phyloP scores from a whole-genome alignment of 1,140 invertebrate genomes.

The Drosophila lacteicornis region DNA sequence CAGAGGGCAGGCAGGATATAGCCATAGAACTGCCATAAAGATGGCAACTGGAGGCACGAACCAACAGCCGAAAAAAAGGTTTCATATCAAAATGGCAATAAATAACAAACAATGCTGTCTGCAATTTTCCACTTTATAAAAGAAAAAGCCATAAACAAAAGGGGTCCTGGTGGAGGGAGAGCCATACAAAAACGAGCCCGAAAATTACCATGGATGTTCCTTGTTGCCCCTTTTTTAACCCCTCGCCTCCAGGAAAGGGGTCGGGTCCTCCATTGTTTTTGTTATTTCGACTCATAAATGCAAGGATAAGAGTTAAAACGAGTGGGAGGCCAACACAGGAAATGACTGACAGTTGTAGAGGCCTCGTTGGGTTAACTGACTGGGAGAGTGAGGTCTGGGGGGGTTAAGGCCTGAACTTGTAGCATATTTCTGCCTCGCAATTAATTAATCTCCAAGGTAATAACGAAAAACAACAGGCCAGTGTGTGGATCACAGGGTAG shows the following conservation, averaged over 20 bases:
- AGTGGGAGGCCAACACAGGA: slow-evolving; percentile 37
- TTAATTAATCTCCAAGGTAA: slow-evolving; percentile 82
- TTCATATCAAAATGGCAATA: slow-evolving; percentile 81
- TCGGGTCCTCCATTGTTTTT: slow-evolving; percentile 22
- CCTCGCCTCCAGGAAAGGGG: background rate
- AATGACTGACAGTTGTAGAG: slow-evolving; percentile 68
- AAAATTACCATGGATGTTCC: slow-evolving; percentile 79
- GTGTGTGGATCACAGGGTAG: slow-evolving; percentile 38
- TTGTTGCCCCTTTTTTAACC: slow-evolving; percentile 36
- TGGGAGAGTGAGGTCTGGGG: background rate
- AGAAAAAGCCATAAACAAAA: slow-evolving; percentile 77
- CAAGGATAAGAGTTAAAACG: slow-evolving; percentile 36
- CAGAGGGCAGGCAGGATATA: slow-evolving; percentile 30
- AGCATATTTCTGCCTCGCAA: slow-evolving; percentile 76
- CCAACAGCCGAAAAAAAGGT: slow-evolving; percentile 49
- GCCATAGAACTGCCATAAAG: slow-evolving; percentile 18
- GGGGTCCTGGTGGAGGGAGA: slow-evolving; percentile 13
- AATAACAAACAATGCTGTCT: slow-evolving; percentile 82
- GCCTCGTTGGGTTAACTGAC: background rate
- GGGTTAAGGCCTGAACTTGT: slow-evolving; percentile 52
- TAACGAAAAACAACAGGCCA: slow-evolving; percentile 59
- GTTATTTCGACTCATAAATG: slow-evolving; percentile 66
- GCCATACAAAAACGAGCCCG: slow-evolving; percentile 53
- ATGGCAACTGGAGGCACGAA: slow-evolving; percentile 26
- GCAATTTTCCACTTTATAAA: slow-evolving; percentile 82